phyloP scores from a whole-genome alignment of 2,797 vertebrate genomes.

The Coendou prehensilis region DNA sequence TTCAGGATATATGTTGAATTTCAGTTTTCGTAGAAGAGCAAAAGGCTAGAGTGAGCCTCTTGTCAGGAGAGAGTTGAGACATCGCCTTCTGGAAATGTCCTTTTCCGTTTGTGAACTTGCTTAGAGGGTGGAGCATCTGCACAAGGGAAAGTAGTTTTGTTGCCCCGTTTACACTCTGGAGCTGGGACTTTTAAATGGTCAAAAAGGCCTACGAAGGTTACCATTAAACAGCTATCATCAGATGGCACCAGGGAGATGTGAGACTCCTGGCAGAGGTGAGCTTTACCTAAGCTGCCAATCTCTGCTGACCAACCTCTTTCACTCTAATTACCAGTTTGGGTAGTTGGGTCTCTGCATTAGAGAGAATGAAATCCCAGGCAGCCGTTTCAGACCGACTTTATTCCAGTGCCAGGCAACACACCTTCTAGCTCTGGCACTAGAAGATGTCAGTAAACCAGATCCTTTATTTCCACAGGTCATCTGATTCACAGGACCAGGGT shows the following conservation, averaged over 20 bases:
- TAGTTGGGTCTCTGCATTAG: background rate
- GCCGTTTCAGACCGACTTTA: background rate
- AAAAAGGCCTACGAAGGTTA: background rate
- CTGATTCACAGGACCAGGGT: background rate
- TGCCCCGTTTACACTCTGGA: background rate
- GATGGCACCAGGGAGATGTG: background rate
- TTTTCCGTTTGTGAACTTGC: background rate
- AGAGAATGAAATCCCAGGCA: background rate
- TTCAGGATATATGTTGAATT: slow-evolving; percentile 33
- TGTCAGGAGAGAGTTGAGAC: background rate
- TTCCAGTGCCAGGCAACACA: background rate
- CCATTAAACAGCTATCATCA: background rate
- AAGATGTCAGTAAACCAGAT: background rate
- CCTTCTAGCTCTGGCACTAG: background rate
- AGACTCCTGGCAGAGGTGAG: background rate
- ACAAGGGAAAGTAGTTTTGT: background rate
- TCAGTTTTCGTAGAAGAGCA: background rate
- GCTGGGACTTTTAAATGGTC: background rate
- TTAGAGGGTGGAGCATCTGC: background rate
- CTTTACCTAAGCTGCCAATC: background rate
- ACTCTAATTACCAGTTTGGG: background rate
- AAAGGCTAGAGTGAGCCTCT: background rate
- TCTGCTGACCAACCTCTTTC: background rate
- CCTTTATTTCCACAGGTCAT: background rate
- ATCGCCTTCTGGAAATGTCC: background rate